These are phyloP conservation scores for Gasterosteus nipponicus DNA, from an alignment of 2,113 vertebrate genomes.

Conservation along the genomic window DNA sequence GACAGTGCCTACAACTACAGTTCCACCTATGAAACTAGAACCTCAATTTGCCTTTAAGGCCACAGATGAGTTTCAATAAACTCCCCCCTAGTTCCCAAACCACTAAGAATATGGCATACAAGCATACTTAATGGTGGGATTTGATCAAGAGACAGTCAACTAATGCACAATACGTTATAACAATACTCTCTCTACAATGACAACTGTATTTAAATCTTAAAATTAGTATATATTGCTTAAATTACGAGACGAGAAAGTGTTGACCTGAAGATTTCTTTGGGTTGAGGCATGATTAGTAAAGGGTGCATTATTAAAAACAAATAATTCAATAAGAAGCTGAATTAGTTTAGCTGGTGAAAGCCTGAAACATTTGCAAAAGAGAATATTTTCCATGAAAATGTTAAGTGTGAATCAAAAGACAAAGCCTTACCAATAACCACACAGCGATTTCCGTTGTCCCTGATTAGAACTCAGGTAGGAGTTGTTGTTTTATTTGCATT, in stretches of 20 bases:
- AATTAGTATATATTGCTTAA: background rate
- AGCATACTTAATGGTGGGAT: background rate
- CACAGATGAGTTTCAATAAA: background rate
- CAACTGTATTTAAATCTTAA: background rate
- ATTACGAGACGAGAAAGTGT: background rate
- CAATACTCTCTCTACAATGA: background rate
- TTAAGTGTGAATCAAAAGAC: background rate
- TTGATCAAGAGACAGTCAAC: background rate
- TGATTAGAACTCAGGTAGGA: background rate
- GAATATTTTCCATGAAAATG: background rate
- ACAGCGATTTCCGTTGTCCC: background rate
- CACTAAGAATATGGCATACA: background rate
- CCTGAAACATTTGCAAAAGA: background rate
- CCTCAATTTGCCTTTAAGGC: background rate
- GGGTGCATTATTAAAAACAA: background rate
- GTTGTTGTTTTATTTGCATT: background rate
- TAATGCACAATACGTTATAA: background rate
- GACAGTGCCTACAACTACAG: background rate
- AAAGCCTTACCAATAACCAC: background rate
- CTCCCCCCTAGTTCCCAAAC: background rate
- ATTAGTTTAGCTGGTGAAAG: background rate
- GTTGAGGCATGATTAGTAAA: background rate
- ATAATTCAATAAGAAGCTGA: background rate
- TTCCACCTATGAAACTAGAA: background rate
- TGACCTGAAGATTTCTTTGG: background rate